A percentile compares a stretch with the other conserved stretches of the same genome.
These are phyloP conservation scores for Ceuthmochares aereus DNA, from an alignment of 2,113 vertebrate genomes.

Conservation along the genomic window DNA sequence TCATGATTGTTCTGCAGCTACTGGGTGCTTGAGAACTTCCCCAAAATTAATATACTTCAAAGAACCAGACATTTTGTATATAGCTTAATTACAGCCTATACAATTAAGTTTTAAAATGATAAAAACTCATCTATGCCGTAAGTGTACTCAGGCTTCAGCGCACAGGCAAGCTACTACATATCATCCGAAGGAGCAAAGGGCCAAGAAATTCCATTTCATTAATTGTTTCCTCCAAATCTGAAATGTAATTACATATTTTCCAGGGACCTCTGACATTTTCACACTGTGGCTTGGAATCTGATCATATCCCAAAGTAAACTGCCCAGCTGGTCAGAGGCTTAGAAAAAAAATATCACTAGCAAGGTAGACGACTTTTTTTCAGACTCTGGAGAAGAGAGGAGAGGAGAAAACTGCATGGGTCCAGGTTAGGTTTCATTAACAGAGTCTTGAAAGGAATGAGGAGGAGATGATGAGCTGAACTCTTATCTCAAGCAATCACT, in stretches of 20 bases:
- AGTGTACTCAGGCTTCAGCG: constrained; percentile 27
- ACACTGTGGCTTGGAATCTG: constrained; percentile 46
- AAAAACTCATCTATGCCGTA: constrained; percentile 45
- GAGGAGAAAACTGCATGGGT: accelerated
- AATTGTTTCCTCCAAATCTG: constrained; percentile 70
- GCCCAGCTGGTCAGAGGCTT: background rate
- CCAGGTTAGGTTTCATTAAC: background rate
- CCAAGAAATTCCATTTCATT: constrained; percentile 72
- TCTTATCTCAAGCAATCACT: background rate
- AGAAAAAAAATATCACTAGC: background rate
- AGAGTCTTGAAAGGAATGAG: background rate
- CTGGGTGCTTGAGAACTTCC: constrained; percentile 62
- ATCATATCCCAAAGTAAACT: constrained; percentile 24
- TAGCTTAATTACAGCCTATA: constrained; percentile 65
- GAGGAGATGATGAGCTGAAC: background rate
- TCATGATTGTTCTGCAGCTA: constrained; percentile 62
- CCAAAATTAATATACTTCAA: constrained; percentile 67
- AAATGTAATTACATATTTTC: constrained; percentile 66
- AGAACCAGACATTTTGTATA: constrained; percentile 62
- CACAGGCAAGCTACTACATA: constrained; percentile 54
- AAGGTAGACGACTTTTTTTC: background rate
- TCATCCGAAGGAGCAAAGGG: background rate
- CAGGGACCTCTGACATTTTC: constrained; percentile 59
- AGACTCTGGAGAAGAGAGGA: background rate
- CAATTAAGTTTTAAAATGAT: constrained; percentile 71